Evolutionary conservation across 92 coral and sea anemone species (phyloP), one percentile per base, ranked within the genome.

Genomic region (Epizoanthus fatuus): DNA sequence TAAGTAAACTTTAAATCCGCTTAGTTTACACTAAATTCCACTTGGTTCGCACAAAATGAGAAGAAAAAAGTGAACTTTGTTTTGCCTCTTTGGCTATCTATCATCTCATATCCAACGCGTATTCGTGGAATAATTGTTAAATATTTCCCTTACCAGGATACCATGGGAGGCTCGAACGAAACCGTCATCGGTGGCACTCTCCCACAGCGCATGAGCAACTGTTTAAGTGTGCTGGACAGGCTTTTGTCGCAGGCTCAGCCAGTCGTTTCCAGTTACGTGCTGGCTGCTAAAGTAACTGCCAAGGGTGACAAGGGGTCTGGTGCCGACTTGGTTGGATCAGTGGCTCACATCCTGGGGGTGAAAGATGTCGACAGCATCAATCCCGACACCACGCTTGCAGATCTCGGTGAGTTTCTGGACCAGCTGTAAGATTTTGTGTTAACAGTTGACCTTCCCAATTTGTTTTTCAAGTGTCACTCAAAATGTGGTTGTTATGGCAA

Each of bases 191-290:
- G 95, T 17, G 97, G 97, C 10, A 93, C 97, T 5, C 90, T 93
- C 10, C 97, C 97, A 64, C 97, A 93, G 90, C 97, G 97, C 95
- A 93, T 93, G 95, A 88, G 93, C 93, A 93, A 87, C 86, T 93
- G 97, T 87, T 75, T 93, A 78, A 67, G 73, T 40, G 97, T 93
- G 74, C 88, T 93, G 90, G 95, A 93, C 91, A 86, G 93, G 44
- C 91, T 93, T 68, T 80, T 91, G 81, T 91, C 93, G 87, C 97
- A 93, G 90, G 88, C 93, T 39, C 91, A 93, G 69, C 97, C 95
- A 67, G 97, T 93, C 11, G 82, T 93, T 88, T 93, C 97, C 15
- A 91, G 95, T 69, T 93, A 88, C 47, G 93, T 93, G 25, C 80
- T 91, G 74, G 97, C 97, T 52, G 90, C 93, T 60, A 93, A 93